These are phyloP conservation scores for Hypanus sabinus DNA, from an alignment of 2,113 vertebrate species.

Conservation along the genomic window DNA sequence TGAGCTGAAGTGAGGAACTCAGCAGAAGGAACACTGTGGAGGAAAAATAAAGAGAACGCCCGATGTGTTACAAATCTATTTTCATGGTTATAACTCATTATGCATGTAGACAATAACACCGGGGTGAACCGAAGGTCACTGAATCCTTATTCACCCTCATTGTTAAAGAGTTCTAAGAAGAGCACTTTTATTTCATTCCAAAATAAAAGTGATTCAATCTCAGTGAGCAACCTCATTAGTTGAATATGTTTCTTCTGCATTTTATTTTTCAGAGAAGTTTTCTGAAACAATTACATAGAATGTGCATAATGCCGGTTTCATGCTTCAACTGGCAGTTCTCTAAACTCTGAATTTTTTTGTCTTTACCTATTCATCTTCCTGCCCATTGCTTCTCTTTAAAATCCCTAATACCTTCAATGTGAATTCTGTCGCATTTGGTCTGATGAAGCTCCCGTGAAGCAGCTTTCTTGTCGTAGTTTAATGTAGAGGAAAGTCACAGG, in stretches of 20 bases:
- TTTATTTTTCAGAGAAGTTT: not conserved
- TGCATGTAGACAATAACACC: conserved; percentile 2
- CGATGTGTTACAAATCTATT: conserved; percentile 28
- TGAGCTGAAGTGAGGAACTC: conserved; percentile 20
- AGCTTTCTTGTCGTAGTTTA: too few relatives aligned
- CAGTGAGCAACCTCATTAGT: not conserved
- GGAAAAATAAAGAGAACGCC: not conserved
- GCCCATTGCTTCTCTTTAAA: too few relatives aligned
- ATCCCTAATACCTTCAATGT: too few relatives aligned
- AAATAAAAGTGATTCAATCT: not conserved
- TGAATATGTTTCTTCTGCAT: not conserved
- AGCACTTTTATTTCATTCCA: conserved; percentile 11
- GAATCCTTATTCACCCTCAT: not conserved
- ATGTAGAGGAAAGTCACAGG: not conserved
- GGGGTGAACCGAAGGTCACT: conserved; percentile 27
- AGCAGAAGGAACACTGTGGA: not conserved
- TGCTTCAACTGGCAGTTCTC: not conserved
- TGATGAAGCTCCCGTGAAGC: too few relatives aligned
- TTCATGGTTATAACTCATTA: conserved; percentile 22
- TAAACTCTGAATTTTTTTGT: too few relatives aligned
- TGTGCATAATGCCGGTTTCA: too few relatives aligned
- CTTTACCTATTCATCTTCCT: too few relatives aligned
- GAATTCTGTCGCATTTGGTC: too few relatives aligned
- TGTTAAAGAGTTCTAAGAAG: not conserved
- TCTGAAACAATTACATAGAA: not conserved